Conservation (phyloP, 1,140 invertebrate genomes). For the Polypedilum vanderplanki region DNA sequence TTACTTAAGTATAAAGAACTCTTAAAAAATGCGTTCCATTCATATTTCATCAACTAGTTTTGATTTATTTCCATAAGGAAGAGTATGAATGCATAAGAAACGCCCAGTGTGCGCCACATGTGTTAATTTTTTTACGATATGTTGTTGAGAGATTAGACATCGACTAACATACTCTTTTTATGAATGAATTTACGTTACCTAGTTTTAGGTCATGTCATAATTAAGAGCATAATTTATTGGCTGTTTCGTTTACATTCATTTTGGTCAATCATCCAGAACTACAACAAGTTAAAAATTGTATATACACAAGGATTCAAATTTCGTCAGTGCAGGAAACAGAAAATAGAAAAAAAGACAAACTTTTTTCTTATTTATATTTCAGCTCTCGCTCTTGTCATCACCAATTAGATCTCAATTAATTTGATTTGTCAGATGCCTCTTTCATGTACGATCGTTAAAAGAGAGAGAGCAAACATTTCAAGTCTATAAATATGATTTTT, state of each 20-base stretch:
- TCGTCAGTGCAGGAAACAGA: background rate
- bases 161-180: background rate
- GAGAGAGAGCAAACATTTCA: background rate
- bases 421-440: constrained; percentile 20
- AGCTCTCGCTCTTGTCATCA: background rate
- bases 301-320: constrained; percentile 1
- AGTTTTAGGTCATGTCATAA: constrained; percentile 1
- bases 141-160: constrained; percentile 8
- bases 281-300: background rate
- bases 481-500: background rate
- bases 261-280: background rate
- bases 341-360: background rate
- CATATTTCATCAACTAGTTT: no score
- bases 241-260: constrained; percentile 14
- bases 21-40: no score
- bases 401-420: constrained; percentile 25
- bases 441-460: constrained; percentile 20
- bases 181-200: background rate
- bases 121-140: background rate
- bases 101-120: background rate
- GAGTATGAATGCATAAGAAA: no score
- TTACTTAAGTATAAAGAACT: no score
- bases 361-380: background rate
- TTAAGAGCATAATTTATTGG: constrained; percentile 13
- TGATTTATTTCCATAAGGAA: no score